phyloP scores from a whole-genome alignment of 2,113 vertebrate species.

The Tragelaphus buxtoni region DNA sequence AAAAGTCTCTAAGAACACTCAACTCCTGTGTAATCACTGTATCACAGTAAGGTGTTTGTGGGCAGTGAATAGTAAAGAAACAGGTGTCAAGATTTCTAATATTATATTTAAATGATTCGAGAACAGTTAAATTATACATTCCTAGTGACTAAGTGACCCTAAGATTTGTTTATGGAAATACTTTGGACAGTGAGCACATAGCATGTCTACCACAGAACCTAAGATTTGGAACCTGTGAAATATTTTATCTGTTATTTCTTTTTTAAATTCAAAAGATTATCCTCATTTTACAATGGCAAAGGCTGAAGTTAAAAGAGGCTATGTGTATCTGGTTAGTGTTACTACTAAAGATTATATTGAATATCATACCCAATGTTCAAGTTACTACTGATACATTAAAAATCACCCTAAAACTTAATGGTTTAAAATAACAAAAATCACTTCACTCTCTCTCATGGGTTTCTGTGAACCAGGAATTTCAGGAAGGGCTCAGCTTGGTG shows the following conservation, averaged over 20 bases:
- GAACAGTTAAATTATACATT: not conserved
- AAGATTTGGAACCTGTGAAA: not conserved
- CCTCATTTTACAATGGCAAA: not conserved
- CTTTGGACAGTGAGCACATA: not conserved
- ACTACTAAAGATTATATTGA: not conserved
- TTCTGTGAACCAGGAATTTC: not conserved
- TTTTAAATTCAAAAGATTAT: not conserved
- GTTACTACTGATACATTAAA: not conserved
- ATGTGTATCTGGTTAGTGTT: not conserved
- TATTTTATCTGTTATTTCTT: not conserved
- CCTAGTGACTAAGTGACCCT: not conserved
- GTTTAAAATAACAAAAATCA: not conserved
- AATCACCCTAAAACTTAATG: not conserved
- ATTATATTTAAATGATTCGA: not conserved
- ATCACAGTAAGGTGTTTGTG: not conserved
- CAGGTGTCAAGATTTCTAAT: not conserved
- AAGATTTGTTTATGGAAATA: not conserved
- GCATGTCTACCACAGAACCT: not conserved
- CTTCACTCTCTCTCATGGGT: not conserved
- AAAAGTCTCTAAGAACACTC: not conserved
- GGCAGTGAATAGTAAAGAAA: not conserved
- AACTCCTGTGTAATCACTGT: not conserved
- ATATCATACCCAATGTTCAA: not conserved
- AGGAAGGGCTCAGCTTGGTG: not conserved
- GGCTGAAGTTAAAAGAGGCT: not conserved